These are phyloP conservation scores for Urocitellus parryii DNA, from an alignment of 2,113 vertebrate species.

Conservation along the genomic window DNA sequence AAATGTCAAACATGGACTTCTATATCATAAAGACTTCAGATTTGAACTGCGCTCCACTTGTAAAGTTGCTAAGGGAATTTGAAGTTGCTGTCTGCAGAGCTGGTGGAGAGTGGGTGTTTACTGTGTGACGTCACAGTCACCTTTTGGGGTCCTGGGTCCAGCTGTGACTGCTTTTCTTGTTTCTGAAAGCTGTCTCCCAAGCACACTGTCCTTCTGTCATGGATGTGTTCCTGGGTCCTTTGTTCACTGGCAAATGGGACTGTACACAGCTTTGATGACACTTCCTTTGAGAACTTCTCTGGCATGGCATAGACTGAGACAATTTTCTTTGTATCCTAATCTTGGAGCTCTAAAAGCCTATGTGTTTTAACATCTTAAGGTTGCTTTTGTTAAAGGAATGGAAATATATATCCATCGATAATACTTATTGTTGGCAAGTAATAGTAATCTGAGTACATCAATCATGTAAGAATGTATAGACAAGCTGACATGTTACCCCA, in stretches of 20 bases:
- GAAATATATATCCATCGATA: slow-evolving; percentile 89
- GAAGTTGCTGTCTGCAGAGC: slow-evolving; percentile 70
- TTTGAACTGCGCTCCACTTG: slow-evolving; percentile 81
- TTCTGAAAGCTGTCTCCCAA: slow-evolving; percentile 77
- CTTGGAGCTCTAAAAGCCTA: slow-evolving; percentile 84
- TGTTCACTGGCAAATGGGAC: slow-evolving; percentile 80
- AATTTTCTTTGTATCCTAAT: slow-evolving; percentile 86
- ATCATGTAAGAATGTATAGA: slow-evolving; percentile 86
- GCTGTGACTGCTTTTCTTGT: slow-evolving; percentile 77
- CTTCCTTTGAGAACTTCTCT: slow-evolving; percentile 84
- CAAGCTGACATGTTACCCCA: slow-evolving; percentile 83
- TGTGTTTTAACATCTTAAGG: slow-evolving; percentile 86
- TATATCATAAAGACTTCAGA: slow-evolving; percentile 78
- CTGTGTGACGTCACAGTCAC: slow-evolving; percentile 74
- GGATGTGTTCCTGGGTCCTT: slow-evolving; percentile 72
- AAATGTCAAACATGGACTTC: slow-evolving; percentile 83
- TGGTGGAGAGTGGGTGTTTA: slow-evolving; percentile 50
- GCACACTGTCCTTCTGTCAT: slow-evolving; percentile 71
- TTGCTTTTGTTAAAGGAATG: slow-evolving; percentile 89
- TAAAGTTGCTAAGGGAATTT: slow-evolving; percentile 80
- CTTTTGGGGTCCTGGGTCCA: slow-evolving; percentile 63
- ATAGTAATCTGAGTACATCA: slow-evolving; percentile 87
- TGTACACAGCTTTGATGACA: slow-evolving; percentile 80
- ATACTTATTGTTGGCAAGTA: slow-evolving; percentile 88
- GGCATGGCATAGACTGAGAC: slow-evolving; percentile 85